Evolutionary conservation across 2,888 invertebrate species (phyloP).

Genomic region (Cheiracanthium punctorium): DNA sequence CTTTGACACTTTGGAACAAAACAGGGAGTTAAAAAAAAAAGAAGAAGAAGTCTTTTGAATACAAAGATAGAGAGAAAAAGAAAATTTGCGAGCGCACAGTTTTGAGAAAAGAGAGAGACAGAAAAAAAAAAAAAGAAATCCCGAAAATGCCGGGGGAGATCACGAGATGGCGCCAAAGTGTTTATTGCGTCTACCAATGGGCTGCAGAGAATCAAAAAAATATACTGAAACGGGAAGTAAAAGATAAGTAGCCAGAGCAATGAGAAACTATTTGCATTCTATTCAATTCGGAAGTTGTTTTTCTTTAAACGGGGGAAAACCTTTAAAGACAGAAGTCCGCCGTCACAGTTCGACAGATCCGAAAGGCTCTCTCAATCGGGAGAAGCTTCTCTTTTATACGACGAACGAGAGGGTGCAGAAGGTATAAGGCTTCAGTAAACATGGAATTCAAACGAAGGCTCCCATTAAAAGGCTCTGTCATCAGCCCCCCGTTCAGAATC

Average conservation of each 20-base stretch:
- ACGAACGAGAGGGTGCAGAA: not conserved
- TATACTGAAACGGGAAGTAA: not conserved
- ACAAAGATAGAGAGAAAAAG: not conserved
- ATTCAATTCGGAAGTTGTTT: conserved; percentile 37
- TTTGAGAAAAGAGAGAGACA: not conserved
- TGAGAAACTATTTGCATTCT: conserved; percentile 49
- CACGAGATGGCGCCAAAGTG: conserved; percentile 27
- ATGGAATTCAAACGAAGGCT: conserved; percentile 21
- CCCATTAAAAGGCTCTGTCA: not conserved
- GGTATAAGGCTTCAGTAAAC: conserved; percentile 28
- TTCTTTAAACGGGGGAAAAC: conserved; percentile 16
- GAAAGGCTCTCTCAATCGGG: conserved; percentile 21
- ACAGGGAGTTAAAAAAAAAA: not conserved
- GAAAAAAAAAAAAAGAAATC: conserved; percentile 17
- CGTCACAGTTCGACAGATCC: conserved; percentile 38
- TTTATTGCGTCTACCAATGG: conserved; percentile 25
- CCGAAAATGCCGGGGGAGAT: conserved; percentile 2
- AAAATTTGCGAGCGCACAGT: not conserved
- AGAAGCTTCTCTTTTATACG: conserved; percentile 10
- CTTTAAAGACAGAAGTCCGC: conserved; percentile 24
- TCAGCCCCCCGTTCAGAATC: conserved; percentile 5
- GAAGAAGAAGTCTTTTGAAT: not conserved
- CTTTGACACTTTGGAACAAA: conserved; percentile 21
- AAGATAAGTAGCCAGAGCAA: not conserved
- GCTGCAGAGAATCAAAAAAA: not conserved